A percentile compares a stretch with the other conserved stretches of the same genome.
phyloP scores from a whole-genome alignment of 2,888 invertebrate genomes.

The Polietes domitor region DNA sequence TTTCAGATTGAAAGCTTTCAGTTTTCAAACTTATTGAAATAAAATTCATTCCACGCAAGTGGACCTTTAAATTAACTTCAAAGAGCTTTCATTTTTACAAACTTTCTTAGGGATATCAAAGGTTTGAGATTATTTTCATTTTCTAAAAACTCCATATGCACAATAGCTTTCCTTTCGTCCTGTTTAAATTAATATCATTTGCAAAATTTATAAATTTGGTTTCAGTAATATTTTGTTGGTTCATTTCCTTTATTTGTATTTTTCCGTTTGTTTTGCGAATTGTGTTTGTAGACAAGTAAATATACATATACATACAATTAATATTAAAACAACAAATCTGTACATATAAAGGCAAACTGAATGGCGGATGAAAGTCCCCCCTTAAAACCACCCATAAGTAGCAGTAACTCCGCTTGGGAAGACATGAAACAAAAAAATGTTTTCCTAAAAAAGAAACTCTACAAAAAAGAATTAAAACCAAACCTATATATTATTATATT shows the following conservation, averaged over 20 bases:
- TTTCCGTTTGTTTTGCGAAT: conserved; percentile 14
- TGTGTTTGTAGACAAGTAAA: conserved; percentile 29
- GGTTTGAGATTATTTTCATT: too few relatives aligned
- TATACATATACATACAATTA: conserved; percentile 43
- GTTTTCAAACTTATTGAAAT: too few relatives aligned
- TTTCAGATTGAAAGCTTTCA: too few relatives aligned
- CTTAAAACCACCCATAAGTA: conserved; percentile 71
- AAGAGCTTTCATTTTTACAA: too few relatives aligned
- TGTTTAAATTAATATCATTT: background rate
- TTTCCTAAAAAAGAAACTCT: conserved; percentile 61
- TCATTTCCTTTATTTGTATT: conserved; percentile 60
- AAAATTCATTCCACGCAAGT: too few relatives aligned
- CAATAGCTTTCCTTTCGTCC: conserved; percentile 2
- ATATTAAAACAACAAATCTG: conserved; percentile 57
- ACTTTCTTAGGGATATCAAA: too few relatives aligned
- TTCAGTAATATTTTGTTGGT: background rate
- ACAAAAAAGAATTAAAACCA: conserved; percentile 60
- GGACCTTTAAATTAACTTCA: too few relatives aligned
- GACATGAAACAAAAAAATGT: conserved; percentile 29
- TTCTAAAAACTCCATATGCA: too few relatives aligned
- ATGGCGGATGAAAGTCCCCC: conserved; percentile 80
- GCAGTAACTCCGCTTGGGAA: conserved; percentile 62
- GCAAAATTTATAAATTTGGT: background rate
- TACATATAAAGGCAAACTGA: conserved; percentile 74
- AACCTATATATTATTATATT: conserved; percentile 63